Evolutionary conservation across 2,888 invertebrate species (phyloP).

Genomic region (Sepiola atlantica): DNA sequence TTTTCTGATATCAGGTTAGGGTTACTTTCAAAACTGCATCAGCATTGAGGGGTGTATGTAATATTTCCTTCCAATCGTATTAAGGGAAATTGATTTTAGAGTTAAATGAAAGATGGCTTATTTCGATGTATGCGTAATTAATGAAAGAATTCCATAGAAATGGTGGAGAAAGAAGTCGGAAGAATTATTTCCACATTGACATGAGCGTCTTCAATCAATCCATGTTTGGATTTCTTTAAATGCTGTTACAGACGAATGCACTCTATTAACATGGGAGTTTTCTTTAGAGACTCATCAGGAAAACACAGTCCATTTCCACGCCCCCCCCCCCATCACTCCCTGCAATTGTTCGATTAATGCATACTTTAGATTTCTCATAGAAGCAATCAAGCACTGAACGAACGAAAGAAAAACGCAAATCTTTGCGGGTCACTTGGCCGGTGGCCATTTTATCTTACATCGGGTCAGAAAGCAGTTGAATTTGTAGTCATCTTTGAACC

Average conservation of each 20-base stretch:
- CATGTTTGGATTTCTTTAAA: neutral
- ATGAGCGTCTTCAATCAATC: neutral
- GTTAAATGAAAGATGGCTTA: too few relatives aligned
- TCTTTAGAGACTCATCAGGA: neutral
- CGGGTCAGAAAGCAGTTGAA: slow-evolving; percentile 15
- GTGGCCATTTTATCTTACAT: neutral
- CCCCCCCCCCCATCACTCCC: neutral
- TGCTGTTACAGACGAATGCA: neutral
- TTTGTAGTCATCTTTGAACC: slow-evolving; percentile 19
- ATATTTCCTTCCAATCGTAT: too few relatives aligned
- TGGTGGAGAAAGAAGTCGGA: neutral
- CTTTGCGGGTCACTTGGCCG: neutral
- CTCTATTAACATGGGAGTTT: neutral
- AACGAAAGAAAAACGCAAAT: neutral
- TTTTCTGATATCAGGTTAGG: too few relatives aligned
- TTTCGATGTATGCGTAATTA: too few relatives aligned
- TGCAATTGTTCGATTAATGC: neutral
- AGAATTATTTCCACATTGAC: neutral
- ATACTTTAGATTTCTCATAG: neutral
- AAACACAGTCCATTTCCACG: neutral
- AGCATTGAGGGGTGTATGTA: too few relatives aligned
- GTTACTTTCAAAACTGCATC: too few relatives aligned
- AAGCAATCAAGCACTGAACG: neutral
- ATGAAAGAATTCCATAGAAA: too few relatives aligned
- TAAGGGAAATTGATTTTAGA: too few relatives aligned